Evolutionary conservation across 2,888 invertebrate genomes (phyloP).

Genomic region (Andricus curvator): DNA sequence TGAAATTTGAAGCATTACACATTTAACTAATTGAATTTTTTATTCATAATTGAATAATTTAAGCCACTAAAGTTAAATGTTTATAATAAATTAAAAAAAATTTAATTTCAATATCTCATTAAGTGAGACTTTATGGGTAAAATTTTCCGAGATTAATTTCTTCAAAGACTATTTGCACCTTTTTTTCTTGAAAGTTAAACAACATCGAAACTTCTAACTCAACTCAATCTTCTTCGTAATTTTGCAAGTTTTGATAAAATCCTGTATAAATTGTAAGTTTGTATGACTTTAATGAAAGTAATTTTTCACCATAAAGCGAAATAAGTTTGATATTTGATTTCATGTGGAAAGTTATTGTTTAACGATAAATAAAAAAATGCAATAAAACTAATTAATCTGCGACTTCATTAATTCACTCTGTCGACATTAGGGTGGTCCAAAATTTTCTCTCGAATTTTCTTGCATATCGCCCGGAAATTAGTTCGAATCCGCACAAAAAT

Average conservation of each 20-base stretch:
- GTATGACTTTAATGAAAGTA: neutral
- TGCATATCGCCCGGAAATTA: no score
- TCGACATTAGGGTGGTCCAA: rapidly evolving
- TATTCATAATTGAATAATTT: neutral
- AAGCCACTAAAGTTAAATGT: neutral
- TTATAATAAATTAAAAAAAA: neutral
- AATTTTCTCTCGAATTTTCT: no score
- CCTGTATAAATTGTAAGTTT: neutral
- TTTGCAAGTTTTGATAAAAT: neutral
- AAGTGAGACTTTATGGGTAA: neutral
- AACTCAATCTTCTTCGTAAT: neutral
- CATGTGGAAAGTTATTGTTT: no score
- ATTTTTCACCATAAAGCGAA: no score
- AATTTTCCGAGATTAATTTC: neutral
- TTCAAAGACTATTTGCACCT: neutral
- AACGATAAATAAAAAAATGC: no score
- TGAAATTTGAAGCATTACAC: neutral
- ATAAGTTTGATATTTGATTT: no score
- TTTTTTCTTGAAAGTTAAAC: neutral
- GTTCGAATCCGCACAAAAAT: no score
- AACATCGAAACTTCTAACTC: neutral
- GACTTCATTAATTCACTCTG: no score
- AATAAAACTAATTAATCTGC: no score
- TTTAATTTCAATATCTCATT: neutral
- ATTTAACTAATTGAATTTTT: neutral